Base-by-base conservation (phyloP, 2,888 invertebrate genomes). In the Acronicta aceris region DNA sequence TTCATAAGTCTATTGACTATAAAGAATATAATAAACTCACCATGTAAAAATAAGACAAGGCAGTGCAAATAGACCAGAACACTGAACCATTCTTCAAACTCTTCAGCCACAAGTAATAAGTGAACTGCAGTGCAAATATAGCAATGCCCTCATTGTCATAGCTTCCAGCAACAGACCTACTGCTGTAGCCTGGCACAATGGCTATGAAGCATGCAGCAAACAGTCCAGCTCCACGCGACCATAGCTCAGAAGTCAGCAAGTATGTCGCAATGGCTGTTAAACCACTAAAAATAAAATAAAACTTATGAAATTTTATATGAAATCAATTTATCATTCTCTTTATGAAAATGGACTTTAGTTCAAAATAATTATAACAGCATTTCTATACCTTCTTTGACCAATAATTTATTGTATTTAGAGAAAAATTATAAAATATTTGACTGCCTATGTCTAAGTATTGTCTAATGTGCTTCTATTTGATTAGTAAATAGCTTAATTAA, bases 101-200 rank as follows among this genome's bases (percentile, higher is more conserved):
- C 89, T 99, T 99, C 50, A 99, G 97, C 99, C 99, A 99, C 50
- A 99, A 95, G 87, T 97, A 99, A 88, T 99, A 99, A 1, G 99
- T 99, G 88, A 99, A 98, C 95, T 99, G 99, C 54, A 99, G 95
- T 2, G 99, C 99, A 95, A 99, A 99, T 82, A 99, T 99, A 54
- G 99, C 99, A 86, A 99, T 99, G 71, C 99, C 99, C 94, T 99
- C 99, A 94, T 99, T 99, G 88, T 99, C 99, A 89, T 99, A 99
- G 83, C 99, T 99, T 27, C 99, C 99, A 36, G 99, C 99, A 13
- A 99, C 99, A 0, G 99, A 99, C 64, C 99, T 96, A 85, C 99
- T 99, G 78, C 99, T 99, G 92, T 99, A 99, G 57, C 99, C 99
- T 47, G 99, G 99, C 38, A 99, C 98, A 81, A 99, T 99, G 46